phyloP scores from a whole-genome alignment of 2,113 vertebrate species.

The Lepus timidus region DNA sequence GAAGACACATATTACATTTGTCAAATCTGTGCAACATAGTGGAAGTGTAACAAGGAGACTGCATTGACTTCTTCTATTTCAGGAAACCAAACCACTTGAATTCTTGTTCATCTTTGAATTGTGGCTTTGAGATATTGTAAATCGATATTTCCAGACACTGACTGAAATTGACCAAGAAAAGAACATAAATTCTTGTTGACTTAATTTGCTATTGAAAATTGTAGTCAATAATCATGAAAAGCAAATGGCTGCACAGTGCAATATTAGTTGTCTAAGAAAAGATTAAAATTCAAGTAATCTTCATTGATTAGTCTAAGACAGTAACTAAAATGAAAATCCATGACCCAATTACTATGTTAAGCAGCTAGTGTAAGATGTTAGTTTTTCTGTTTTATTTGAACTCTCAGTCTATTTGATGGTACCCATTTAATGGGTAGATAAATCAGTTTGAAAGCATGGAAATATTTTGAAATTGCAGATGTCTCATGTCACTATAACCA shows the following conservation, averaged over 20 bases:
- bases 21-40: constrained; percentile 43
- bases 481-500: constrained; percentile 17
- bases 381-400: constrained; percentile 76
- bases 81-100: constrained; percentile 59
- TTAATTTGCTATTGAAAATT: constrained; percentile 89
- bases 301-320: constrained; percentile 84
- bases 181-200: constrained; percentile 87
- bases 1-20: constrained; percentile 51
- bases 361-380: constrained; percentile 64
- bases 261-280: constrained; percentile 86
- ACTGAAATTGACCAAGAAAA: constrained; percentile 83
- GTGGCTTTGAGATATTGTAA: constrained; percentile 81
- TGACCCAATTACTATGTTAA: constrained; percentile 85
- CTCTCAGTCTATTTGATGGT: constrained; percentile 77
- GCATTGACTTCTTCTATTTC: constrained; percentile 1
- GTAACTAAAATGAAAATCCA: constrained; percentile 86
- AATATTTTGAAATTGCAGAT: constrained; percentile 29
- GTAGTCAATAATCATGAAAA: constrained; percentile 88
- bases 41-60: constrained; percentile 25
- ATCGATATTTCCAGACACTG: constrained; percentile 86
- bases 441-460: constrained; percentile 62
- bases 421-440: constrained; percentile 78
- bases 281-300: constrained; percentile 88
- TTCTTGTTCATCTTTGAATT: constrained; percentile 79
- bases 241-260: constrained; percentile 82